These are phyloP conservation scores for Glaucopsyche alexis DNA, from an alignment of 2,888 invertebrate genomes.

Conservation along the genomic window DNA sequence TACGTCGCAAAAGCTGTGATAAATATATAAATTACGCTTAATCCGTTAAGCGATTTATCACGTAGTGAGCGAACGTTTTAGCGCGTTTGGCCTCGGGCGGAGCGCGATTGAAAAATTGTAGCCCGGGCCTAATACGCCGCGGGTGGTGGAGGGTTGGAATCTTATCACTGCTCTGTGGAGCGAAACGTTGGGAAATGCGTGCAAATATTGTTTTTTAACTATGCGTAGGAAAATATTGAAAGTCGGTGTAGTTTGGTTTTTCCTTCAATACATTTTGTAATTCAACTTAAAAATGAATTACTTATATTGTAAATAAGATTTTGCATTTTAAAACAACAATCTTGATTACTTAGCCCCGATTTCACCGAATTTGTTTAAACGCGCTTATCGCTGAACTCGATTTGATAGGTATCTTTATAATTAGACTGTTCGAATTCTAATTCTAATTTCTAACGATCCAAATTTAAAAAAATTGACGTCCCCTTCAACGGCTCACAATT, in stretches of 20 bases:
- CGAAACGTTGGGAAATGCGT: conserved; percentile 21
- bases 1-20: background rate
- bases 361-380: no score
- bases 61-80: conserved; percentile 29
- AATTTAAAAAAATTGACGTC: no score
- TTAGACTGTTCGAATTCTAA: no score
- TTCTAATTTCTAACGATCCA: no score
- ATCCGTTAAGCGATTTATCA: conserved; percentile 29
- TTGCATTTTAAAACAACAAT: no score
- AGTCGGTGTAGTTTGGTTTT: background rate
- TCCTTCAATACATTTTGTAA: background rate
- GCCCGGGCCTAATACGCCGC: conserved; percentile 49
- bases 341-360: no score
- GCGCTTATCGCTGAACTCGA: no score
- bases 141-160: conserved; percentile 21
- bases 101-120: conserved; percentile 73
- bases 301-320: no score
- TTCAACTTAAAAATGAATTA: no score
- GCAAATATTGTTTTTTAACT: conserved; percentile 18
- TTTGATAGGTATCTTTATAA: no score
- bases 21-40: conserved; percentile 23
- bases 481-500: no score
- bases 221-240: conserved; percentile 13
- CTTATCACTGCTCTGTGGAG: conserved; percentile 22
- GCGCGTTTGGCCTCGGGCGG: conserved; percentile 50